Conservation (phyloP, 1,140 invertebrate species). For the Artemia franciscana region DNA sequence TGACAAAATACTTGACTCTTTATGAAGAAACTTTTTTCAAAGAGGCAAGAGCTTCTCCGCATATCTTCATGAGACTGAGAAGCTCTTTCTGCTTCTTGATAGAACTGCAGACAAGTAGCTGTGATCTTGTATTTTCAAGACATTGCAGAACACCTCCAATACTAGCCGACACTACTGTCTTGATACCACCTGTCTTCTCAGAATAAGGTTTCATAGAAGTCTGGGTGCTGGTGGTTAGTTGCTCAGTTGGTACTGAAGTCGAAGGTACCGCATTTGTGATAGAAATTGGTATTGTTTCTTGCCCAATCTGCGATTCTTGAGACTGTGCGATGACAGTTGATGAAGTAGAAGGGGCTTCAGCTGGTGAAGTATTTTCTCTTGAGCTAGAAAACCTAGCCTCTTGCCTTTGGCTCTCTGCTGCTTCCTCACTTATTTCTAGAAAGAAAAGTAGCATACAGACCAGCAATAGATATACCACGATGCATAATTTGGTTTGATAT, state of each 20-base stretch:
- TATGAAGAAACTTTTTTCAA: not conserved
- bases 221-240: not conserved
- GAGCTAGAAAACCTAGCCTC: not conserved
- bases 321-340: not conserved
- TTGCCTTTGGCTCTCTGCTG: not conserved
- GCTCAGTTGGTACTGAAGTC: not conserved
- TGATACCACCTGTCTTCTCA: not conserved
- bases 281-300: not conserved
- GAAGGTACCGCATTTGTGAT: not conserved
- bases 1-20: not conserved
- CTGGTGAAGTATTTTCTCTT: not conserved
- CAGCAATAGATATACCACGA: no score
- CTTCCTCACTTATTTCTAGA: not conserved
- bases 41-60: not conserved
- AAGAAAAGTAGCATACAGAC: no score
- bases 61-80: not conserved
- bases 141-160: not conserved
- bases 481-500: no score
- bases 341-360: not conserved
- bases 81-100: not conserved
- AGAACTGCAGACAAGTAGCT: not conserved
- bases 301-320: not conserved
- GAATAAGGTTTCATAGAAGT: not conserved
- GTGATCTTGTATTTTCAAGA: not conserved
- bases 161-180: not conserved